phyloP scores from a whole-genome alignment of 2,888 invertebrate species.

The Troides oblongomaculatus region DNA sequence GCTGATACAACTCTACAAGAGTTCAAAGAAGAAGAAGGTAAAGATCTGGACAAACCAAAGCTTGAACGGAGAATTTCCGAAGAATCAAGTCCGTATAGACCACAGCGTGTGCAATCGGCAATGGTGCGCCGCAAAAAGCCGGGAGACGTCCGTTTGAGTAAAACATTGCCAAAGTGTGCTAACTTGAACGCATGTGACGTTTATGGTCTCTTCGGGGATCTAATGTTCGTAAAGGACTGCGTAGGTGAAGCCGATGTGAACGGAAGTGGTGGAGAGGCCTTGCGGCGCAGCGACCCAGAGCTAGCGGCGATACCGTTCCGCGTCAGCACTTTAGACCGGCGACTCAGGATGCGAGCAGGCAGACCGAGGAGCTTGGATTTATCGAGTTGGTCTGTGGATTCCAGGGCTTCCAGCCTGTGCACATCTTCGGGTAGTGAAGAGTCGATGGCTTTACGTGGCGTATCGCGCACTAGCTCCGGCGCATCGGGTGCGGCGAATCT shows the following conservation, averaged over 20 bases:
- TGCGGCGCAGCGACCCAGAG: conserved; percentile 91
- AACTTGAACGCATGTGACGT: conserved; percentile 89
- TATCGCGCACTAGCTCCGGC: conserved; percentile 87
- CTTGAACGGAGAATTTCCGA: conserved; percentile 85
- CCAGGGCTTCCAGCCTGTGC: conserved; percentile 88
- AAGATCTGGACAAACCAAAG: conserved; percentile 72
- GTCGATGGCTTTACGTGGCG: conserved; percentile 86
- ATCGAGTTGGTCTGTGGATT: conserved; percentile 94
- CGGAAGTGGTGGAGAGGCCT: conserved; percentile 86
- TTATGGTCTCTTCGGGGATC: conserved; percentile 92
- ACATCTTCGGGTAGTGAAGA: conserved; percentile 94
- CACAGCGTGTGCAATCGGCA: conserved; percentile 70
- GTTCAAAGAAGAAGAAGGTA: conserved; percentile 68
- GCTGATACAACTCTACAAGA: conserved; percentile 62
- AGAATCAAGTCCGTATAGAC: conserved; percentile 67
- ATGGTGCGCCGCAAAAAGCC: conserved; percentile 69
- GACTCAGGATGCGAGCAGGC: conserved; percentile 90
- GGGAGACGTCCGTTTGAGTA: conserved; percentile 83
- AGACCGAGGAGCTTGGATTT: conserved; percentile 90
- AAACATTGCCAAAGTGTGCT: conserved; percentile 88
- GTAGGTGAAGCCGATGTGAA: conserved; percentile 88
- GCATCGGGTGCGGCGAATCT: conserved; percentile 83
- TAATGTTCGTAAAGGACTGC: conserved; percentile 93
- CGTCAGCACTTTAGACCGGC: conserved; percentile 89
- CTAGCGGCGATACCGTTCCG: conserved; percentile 90